These are phyloP conservation scores for Acleris literana DNA, from an alignment of 2,888 invertebrate species.

Conservation along the genomic window DNA sequence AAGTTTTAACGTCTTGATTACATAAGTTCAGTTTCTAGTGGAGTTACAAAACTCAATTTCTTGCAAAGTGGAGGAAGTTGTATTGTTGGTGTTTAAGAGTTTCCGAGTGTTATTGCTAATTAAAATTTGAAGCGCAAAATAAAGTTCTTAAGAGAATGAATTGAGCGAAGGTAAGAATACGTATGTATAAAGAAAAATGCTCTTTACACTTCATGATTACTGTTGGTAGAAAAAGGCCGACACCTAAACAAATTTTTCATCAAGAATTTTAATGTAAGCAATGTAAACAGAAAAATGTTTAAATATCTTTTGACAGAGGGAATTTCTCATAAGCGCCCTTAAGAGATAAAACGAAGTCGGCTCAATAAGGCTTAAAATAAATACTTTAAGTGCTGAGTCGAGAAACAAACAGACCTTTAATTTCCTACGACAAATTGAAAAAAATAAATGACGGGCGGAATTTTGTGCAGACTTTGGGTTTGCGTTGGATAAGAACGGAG, in stretches of 20 bases:
- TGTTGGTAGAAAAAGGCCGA: conserved; percentile 16
- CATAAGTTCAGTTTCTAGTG: conserved; percentile 43
- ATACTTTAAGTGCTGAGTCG: conserved; percentile 56
- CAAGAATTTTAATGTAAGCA: conserved; percentile 36
- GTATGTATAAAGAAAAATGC: conserved; percentile 5
- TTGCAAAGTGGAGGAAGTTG: conserved; percentile 44
- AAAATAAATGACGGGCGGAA: conserved; percentile 40
- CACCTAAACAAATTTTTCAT: conserved; percentile 41
- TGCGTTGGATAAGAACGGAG: conserved; percentile 28
- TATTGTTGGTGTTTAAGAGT: conserved; percentile 41
- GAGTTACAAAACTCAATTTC: conserved; percentile 47
- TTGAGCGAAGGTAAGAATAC: background rate
- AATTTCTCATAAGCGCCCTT: conserved; percentile 48
- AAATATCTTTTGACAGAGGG: conserved; percentile 45
- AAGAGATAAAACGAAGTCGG: conserved; percentile 44
- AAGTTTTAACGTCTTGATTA: conserved; percentile 35
- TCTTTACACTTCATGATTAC: conserved; percentile 11
- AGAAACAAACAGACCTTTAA: conserved; percentile 59
- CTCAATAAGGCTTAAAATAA: conserved; percentile 58
- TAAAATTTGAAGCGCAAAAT: conserved; percentile 39
- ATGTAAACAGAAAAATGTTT: conserved; percentile 41
- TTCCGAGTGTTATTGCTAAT: conserved; percentile 43
- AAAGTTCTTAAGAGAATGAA: background rate
- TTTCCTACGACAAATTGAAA: conserved; percentile 63
- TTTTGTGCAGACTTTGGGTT: conserved; percentile 26